Evolutionary conservation across 2,113 vertebrate species (phyloP).

Genomic region (Nycticorax nycticorax): DNA sequence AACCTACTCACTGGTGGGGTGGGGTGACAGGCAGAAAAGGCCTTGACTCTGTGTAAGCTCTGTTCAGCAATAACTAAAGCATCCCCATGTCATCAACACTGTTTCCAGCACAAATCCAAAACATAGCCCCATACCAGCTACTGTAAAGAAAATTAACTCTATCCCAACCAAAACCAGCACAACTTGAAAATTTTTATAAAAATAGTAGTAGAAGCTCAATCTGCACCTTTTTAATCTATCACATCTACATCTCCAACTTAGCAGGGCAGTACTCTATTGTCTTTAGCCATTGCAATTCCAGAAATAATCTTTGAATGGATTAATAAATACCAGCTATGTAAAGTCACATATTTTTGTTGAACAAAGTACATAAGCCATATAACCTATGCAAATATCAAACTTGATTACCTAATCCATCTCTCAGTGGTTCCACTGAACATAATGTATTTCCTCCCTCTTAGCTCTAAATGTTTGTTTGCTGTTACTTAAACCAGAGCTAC

Average conservation of each 20-base stretch:
- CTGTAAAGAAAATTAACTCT: too few relatives aligned
- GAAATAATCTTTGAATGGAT: background rate
- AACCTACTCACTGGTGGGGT: too few relatives aligned
- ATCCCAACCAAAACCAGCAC: too few relatives aligned
- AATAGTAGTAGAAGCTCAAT: background rate
- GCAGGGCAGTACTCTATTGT: background rate
- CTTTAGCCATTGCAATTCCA: background rate
- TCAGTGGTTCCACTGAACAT: background rate
- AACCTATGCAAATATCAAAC: background rate
- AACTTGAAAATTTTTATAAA: background rate
- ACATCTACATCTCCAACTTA: background rate
- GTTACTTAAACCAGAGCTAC: background rate
- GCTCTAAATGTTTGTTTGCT: background rate
- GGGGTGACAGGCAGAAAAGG: too few relatives aligned
- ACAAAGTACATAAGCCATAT: background rate
- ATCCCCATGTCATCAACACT: too few relatives aligned
- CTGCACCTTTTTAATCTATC: background rate
- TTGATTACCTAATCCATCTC: background rate
- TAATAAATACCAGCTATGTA: background rate
- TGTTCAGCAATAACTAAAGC: too few relatives aligned
- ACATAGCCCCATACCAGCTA: too few relatives aligned
- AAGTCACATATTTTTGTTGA: background rate
- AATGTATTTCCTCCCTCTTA: background rate
- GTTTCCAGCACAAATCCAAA: too few relatives aligned
- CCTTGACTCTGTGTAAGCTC: too few relatives aligned